phyloP scores from a whole-genome alignment of 2,888 invertebrate genomes.

The Phengaris arion region DNA sequence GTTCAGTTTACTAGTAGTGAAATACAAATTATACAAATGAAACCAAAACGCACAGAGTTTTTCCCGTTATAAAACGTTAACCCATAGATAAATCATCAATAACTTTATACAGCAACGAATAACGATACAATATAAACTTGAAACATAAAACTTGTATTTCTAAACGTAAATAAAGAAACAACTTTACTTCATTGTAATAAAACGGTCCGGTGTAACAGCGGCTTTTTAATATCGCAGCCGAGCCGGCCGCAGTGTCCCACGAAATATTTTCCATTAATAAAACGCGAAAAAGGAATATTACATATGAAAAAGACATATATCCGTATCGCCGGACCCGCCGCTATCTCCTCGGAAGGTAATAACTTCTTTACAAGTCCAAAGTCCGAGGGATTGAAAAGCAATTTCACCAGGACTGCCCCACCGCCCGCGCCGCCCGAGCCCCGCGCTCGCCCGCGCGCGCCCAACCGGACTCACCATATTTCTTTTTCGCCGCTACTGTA shows the following conservation, averaged over 20 bases:
- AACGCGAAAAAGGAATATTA: constrained; percentile 81
- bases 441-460: background rate
- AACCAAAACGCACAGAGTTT: no score
- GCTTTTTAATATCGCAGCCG: constrained; percentile 74
- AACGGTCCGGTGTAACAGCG: constrained; percentile 67
- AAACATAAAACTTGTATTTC: constrained; percentile 32
- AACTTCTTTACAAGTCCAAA: constrained; percentile 82
- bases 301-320: constrained; percentile 80
- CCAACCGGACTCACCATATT: constrained; percentile 70
- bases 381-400: constrained; percentile 82
- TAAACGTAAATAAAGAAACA: constrained; percentile 56
- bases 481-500: constrained; percentile 79
- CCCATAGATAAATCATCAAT: background rate
- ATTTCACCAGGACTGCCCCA: constrained; percentile 80
- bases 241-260: constrained; percentile 73
- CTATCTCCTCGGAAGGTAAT: constrained; percentile 80
- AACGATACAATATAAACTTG: background rate
- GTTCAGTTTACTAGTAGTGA: no score
- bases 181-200: constrained; percentile 69
- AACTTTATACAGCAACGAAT: background rate
- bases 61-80: background rate
- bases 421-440: constrained; percentile 39
- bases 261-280: constrained; percentile 81
- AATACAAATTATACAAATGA: no score
- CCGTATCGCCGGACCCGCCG: constrained; percentile 79